A percentile compares a stretch with the other conserved stretches of the same genome.
Evolutionary conservation across 2,797 vertebrate genomes (phyloP).

Genomic region (Mycteria americana): DNA sequence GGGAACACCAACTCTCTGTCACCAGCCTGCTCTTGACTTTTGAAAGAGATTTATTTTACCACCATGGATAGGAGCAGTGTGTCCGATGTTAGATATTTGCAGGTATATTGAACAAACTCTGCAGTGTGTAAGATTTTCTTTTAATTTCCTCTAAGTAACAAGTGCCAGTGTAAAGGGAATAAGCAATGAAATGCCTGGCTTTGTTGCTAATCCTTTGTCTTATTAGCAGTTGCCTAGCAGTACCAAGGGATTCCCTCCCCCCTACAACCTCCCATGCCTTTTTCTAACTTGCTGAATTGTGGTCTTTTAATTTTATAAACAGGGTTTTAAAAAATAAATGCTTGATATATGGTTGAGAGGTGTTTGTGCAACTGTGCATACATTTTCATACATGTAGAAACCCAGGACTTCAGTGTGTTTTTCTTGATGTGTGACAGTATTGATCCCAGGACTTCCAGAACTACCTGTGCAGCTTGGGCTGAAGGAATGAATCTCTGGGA

Average conservation of each 20-base stretch:
- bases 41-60: neutral
- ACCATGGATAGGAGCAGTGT: neutral
- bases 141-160: slow-evolving; percentile 23
- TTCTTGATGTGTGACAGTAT: neutral
- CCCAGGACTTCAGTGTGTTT: neutral
- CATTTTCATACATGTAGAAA: neutral
- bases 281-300: neutral
- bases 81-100: neutral
- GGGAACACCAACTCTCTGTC: neutral
- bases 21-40: neutral
- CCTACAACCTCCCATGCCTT: neutral
- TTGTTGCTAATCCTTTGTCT: slow-evolving; percentile 11
- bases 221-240: neutral
- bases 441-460: neutral
- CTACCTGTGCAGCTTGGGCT: neutral
- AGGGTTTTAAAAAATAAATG: neutral
- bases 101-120: neutral
- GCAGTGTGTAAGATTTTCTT: neutral
- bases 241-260: neutral
- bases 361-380: neutral
- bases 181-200: neutral
- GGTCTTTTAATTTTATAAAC: neutral
- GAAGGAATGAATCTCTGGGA: neutral
- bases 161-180: neutral
- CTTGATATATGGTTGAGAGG: neutral